Base-by-base conservation (phyloP, 2,797 vertebrate species). In the Staurois parvus region DNA sequence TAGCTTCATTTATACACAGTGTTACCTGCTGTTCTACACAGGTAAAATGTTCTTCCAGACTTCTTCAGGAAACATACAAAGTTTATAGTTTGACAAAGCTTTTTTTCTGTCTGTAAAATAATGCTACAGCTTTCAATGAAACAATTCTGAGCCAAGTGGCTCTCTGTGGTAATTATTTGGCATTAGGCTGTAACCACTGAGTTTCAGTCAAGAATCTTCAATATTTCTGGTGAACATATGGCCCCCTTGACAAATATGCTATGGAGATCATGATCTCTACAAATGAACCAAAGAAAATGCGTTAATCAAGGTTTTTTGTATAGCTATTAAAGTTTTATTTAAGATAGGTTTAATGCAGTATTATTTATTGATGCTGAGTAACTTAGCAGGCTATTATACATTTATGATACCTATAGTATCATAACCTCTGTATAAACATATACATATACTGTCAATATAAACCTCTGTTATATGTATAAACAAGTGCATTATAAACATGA, bases 141-240 rank as follows among this genome's bases (percentile, higher is more conserved):
- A 59, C 59, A 29, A 72, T 73, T 79, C 69, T 26, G 70, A 79
- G 64, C 70, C 84, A 79, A 79, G 30, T 56, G 24, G 4, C 70
- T 85, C 76, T 70, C 56, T 45, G 76, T 21, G 37, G 70, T 48
- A 79, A 80, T 67, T 73, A 79, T 85, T 73, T 85, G 76, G 76
- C 70, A 79, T 74, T 73, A 79, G 17, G 48, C 62, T 79, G 59
- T 74, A 74, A 85, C 40, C 59, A 85, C 24, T 74, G 77, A 66
- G 56, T 79, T 79, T 75, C 74, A 74, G 69, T 74, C 70, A 74
- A 75, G 42, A 68, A 72, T 74, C 78, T 37, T 32, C 42, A 85
- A 81, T 81, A 68, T 81, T 56, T 85, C 40, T 73, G 77, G 45
- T 73, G 69, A 80, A 52, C 78, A 85, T 81, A 81, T 79, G 84